Evolutionary conservation across 2,113 vertebrate genomes (phyloP).

Genomic region (Harpagus bidentatus): DNA sequence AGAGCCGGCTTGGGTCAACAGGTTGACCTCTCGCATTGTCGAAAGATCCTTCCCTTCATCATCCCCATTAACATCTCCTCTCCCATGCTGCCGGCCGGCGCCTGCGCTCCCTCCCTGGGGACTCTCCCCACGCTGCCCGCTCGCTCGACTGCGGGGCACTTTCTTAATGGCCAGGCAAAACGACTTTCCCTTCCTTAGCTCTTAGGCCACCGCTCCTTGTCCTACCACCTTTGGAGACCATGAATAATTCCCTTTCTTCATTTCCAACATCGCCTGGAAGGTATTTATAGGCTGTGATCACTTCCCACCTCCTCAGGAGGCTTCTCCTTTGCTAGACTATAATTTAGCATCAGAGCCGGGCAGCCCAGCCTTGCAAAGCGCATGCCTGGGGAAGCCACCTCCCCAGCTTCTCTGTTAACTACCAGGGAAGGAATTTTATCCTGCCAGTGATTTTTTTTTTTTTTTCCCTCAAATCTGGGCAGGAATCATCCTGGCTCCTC

Average conservation of each 20-base stretch:
- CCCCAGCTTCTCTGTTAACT: background rate
- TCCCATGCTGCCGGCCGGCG: background rate
- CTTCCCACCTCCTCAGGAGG: slow-evolving; percentile 12
- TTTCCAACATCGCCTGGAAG: slow-evolving; percentile 25
- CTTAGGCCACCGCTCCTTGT: background rate
- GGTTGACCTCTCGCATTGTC: background rate
- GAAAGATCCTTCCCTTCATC: slow-evolving; percentile 2
- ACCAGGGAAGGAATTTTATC: background rate
- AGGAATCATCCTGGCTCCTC: background rate
- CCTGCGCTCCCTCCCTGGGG: background rate
- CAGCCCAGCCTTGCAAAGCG: background rate
- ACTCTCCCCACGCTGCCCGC: background rate
- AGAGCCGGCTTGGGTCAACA: background rate
- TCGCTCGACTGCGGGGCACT: background rate
- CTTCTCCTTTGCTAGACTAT: background rate
- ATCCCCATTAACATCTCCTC: background rate
- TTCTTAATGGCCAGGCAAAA: background rate
- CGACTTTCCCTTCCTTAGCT: background rate
- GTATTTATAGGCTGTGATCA: slow-evolving; percentile 30
- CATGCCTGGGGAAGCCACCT: background rate
- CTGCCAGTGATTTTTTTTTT: background rate
- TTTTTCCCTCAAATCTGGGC: fast-evolving
- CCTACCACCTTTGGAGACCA: slow-evolving; percentile 11
- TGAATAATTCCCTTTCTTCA: slow-evolving; percentile 45
- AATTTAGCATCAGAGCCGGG: background rate